These are phyloP conservation scores for Cyprinodon brontotheroides DNA, from an alignment of 2,113 vertebrate genomes.

Conservation along the genomic window DNA sequence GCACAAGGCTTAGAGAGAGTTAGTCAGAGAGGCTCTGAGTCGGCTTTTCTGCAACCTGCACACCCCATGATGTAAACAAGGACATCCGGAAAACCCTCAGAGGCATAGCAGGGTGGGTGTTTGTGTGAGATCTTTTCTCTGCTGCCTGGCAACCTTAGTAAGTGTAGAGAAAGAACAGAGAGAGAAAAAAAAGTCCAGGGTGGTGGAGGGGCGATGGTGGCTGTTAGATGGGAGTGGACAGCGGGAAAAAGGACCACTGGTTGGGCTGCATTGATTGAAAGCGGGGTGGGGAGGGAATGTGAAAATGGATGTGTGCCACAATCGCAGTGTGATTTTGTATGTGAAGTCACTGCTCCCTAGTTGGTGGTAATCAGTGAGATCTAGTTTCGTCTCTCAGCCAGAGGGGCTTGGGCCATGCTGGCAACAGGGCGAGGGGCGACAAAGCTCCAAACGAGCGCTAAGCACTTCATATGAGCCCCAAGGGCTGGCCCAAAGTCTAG, in stretches of 20 bases:
- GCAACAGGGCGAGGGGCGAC: slow-evolving; percentile 74
- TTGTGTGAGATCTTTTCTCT: slow-evolving; percentile 73
- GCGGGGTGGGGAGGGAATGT: slow-evolving; percentile 20
- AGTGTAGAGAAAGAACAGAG: slow-evolving; percentile 54
- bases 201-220: slow-evolving; percentile 22
- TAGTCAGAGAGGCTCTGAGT: slow-evolving; percentile 55
- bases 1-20: slow-evolving; percentile 49
- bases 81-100: slow-evolving; percentile 78
- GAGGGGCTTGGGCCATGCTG: slow-evolving; percentile 68
- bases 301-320: slow-evolving; percentile 60
- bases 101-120: slow-evolving; percentile 72
- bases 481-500: slow-evolving; percentile 71
- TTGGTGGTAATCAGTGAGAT: slow-evolving; percentile 55
- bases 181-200: slow-evolving; percentile 32
- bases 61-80: slow-evolving; percentile 78
- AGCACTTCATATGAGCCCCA: slow-evolving; percentile 79
- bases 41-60: slow-evolving; percentile 62
- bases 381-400: slow-evolving; percentile 59
- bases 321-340: slow-evolving; percentile 34
- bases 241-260: slow-evolving; percentile 74
- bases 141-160: slow-evolving; percentile 76
- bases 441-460: slow-evolving; percentile 77
- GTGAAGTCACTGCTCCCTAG: slow-evolving; percentile 65
- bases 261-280: slow-evolving; percentile 33
- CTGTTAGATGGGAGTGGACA: slow-evolving; percentile 56